A percentile compares a stretch with the other conserved stretches of the same genome.
These are phyloP conservation scores for Athene cunicularia DNA, from an alignment of 2,113 vertebrate species.

Conservation along the genomic window DNA sequence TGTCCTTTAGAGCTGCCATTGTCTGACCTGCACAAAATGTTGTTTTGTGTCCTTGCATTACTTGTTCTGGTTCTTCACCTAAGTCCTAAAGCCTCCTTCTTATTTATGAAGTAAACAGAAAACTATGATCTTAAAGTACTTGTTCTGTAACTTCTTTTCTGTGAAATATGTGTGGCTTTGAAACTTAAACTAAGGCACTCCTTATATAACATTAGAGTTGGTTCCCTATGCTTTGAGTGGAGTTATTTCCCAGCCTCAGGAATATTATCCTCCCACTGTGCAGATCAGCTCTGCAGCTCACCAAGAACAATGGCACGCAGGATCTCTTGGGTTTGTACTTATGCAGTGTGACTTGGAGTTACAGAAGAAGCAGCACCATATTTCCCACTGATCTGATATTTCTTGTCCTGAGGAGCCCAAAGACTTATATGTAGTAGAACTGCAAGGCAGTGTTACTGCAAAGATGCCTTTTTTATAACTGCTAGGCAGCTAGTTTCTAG, in stretches of 20 bases:
- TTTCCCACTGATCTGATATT: background rate
- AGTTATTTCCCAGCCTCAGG: background rate
- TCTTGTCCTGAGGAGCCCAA: background rate
- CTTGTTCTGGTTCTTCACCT: background rate
- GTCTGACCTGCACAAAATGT: background rate
- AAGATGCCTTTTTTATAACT: background rate
- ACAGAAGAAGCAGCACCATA: background rate
- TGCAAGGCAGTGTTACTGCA: background rate
- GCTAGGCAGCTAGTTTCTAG: background rate
- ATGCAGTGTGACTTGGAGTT: background rate
- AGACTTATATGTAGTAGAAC: background rate
- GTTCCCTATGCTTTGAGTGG: background rate
- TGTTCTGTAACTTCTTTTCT: background rate
- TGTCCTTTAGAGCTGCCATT: background rate
- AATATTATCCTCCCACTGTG: background rate
- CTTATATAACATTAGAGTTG: background rate
- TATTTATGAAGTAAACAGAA: background rate
- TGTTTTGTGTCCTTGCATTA: background rate
- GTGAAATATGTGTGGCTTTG: background rate
- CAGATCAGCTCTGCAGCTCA: background rate
- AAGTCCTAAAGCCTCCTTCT: background rate
- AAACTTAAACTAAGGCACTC: background rate
- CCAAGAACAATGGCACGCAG: background rate
- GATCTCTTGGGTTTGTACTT: background rate
- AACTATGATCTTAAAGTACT: background rate